Base-by-base conservation (phyloP, 2,113 vertebrate genomes). In the Oceanodroma tethys region DNA sequence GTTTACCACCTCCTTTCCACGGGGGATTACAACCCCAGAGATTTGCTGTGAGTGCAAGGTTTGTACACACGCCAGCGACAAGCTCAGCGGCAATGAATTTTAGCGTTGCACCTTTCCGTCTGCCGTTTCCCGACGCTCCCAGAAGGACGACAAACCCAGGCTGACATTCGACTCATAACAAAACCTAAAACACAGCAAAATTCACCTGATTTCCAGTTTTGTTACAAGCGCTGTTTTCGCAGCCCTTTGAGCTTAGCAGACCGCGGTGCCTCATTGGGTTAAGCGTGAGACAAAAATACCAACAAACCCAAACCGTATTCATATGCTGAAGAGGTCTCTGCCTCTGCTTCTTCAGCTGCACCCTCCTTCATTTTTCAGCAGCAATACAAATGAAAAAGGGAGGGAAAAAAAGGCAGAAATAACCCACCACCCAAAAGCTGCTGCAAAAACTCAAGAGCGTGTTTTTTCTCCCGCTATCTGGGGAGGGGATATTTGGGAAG, bases 211-310 rank as follows among this genome's bases (percentile, higher is more conserved):
- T 84, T 63, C 88, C 76, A 11, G 10, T 17, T 48, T 16, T 30
- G 30, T 38, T n/a, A 40, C 68, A 3, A 30, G 82, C 2, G 3
- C 15, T 73, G 40, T 20, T 48, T 32, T 3, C 17, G 0, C 58
- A 59, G 86, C 60, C 56, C 67, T 60, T 27, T 2, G 58, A 62
- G 81, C 66, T 67, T 20, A 29, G 29, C 67, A 60, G 72, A 47
- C 50, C 30, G 0, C 0, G 0, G 73, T 2, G 42, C 55, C 86
- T 83, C 23, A 0, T 6, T 7, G 55, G 81, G 81, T 66, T 70
- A 78, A 86, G 72, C 13, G 4, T 1, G 47, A 66, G 59, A 71
- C 20, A 4, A 56, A 81, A 72, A 30, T 5, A 29, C 56, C 32
- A n/a, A 22, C 14, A 1, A 66, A 32, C 52, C 45, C 59, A 16